phyloP scores from a whole-genome alignment of 2,888 invertebrate genomes.

The Cryptocephalus moraei region DNA sequence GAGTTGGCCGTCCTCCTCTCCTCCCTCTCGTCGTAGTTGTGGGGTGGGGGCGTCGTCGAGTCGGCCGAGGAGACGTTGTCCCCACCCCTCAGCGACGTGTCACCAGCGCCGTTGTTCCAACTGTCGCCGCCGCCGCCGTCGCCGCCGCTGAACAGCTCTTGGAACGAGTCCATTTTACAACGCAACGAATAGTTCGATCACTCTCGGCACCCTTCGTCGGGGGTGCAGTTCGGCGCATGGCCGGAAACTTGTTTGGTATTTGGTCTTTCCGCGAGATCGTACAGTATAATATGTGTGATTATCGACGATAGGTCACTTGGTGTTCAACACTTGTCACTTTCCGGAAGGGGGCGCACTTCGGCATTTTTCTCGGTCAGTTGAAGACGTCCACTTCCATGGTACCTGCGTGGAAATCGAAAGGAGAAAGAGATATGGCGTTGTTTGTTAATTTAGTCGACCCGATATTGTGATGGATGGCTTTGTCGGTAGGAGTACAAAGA shows the following conservation, averaged over 20 bases:
- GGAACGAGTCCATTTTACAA: constrained; percentile 40
- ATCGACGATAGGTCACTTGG: too few relatives aligned
- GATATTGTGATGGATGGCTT: too few relatives aligned
- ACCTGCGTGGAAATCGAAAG: background rate
- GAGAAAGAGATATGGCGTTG: background rate
- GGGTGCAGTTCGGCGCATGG: constrained; percentile 21
- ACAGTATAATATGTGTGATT: too few relatives aligned
- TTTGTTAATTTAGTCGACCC: too few relatives aligned
- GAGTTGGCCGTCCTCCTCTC: constrained; percentile 54
- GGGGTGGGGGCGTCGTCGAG: constrained; percentile 50
- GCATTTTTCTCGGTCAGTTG: background rate
- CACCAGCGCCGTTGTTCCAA: constrained; percentile 11
- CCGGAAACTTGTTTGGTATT: constrained; percentile 13
- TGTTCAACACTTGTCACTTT: too few relatives aligned
- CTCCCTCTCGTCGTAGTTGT: constrained; percentile 31
- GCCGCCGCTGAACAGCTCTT: constrained; percentile 37
- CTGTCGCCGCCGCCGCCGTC: constrained; percentile 25
- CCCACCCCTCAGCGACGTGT: constrained; percentile 17
- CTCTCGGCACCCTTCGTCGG: constrained; percentile 4
- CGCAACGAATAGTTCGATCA: background rate
- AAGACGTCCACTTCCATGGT: constrained; percentile 1
- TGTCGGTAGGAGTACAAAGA: too few relatives aligned
- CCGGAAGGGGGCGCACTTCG: background rate
- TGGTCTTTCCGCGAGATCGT: too few relatives aligned
- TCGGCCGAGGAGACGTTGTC: constrained; percentile 40